Base-by-base conservation (phyloP, 2,888 invertebrate genomes). In the Ectobius pallidus region DNA sequence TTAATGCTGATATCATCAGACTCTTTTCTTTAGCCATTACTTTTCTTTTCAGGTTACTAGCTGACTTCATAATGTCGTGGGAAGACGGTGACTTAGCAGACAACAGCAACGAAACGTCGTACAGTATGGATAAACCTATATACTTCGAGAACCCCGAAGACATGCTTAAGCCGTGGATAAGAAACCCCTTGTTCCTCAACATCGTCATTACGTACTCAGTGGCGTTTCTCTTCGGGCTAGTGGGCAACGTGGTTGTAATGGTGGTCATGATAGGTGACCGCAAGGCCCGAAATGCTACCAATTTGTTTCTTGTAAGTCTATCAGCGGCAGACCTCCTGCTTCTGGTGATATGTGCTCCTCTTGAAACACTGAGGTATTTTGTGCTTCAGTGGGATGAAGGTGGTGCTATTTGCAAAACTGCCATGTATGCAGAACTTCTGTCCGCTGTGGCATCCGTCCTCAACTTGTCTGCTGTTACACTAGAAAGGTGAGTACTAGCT, bases 401-500 rank as follows among this genome's bases (percentile, higher is more conserved):
- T 14, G 81, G 81, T 27, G 79, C 81, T n/a, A 79, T 85, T 52
- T 86, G 86, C 79, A 85, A 84, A 78, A 73, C 84, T 68, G 82
- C 85, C 0, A 82, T 82, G 39, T 86, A 83, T 77, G 82, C 82
- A 2, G 84, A 85, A 76, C 82, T 84, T 75, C 78, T 86, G 25
- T 83, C 85, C 0, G 85, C 85, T 1, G 81, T 82, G 4, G 84
- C 84, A 0, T 85, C 86, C 14, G 84, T 86, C 2, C 81, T 86
- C 44, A 86, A 86, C 76, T 80, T 86, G 9, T 81, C 84, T 32
- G 85, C 86, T 1, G 84, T 86, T 71, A 86, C 85, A 49, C 77
- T 86, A 3, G 86, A 86, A 80, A 84, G 86, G 86, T 86, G 78
- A 79, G 79, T 46, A n/a, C n/a, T n/a, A n/a, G n/a, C n/a, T n/a